Conservation (phyloP, 2,888 invertebrate genomes). For the Cyclophora albipunctata region DNA sequence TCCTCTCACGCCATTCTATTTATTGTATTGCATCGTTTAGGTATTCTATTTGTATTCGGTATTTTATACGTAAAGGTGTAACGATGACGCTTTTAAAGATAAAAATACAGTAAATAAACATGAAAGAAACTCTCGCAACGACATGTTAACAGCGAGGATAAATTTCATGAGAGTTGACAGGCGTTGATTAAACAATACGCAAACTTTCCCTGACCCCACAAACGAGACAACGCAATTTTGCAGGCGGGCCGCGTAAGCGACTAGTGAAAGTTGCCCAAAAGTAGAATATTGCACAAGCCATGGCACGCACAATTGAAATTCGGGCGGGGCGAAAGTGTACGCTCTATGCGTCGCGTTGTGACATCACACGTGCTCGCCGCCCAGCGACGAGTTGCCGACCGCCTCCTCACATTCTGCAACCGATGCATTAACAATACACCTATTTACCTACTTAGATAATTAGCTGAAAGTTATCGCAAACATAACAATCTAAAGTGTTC, state of each 20-base stretch:
- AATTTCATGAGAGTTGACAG: constrained; percentile 13
- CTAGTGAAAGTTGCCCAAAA: constrained; percentile 73
- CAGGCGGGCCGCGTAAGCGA: constrained; percentile 65
- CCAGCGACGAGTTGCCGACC: constrained; percentile 24
- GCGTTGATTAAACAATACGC: constrained; percentile 39
- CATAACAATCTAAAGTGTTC: constrained; percentile 15
- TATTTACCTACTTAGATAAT: background rate
- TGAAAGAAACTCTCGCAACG: background rate
- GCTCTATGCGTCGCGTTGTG: constrained; percentile 34
- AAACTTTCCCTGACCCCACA: constrained; percentile 68
- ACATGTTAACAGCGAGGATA: constrained; percentile 8
- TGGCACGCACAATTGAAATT: constrained; percentile 65
- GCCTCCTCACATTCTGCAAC: constrained; percentile 1
- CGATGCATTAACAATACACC: background rate
- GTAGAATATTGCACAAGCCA: constrained; percentile 70
- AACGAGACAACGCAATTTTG: constrained; percentile 64
- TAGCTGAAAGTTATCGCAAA: constrained; percentile 2
- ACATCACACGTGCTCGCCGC: constrained; percentile 34
- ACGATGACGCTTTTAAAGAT: no score
- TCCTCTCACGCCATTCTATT: constrained; percentile 68
- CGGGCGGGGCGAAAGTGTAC: constrained; percentile 65
- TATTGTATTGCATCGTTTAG: constrained; percentile 33
- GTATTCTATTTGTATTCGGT: constrained; percentile 7
- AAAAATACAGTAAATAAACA: no score
- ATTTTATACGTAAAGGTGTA: no score